Evolutionary conservation across 2,113 vertebrate genomes (phyloP).

Genomic region (Theristicus caerulescens): DNA sequence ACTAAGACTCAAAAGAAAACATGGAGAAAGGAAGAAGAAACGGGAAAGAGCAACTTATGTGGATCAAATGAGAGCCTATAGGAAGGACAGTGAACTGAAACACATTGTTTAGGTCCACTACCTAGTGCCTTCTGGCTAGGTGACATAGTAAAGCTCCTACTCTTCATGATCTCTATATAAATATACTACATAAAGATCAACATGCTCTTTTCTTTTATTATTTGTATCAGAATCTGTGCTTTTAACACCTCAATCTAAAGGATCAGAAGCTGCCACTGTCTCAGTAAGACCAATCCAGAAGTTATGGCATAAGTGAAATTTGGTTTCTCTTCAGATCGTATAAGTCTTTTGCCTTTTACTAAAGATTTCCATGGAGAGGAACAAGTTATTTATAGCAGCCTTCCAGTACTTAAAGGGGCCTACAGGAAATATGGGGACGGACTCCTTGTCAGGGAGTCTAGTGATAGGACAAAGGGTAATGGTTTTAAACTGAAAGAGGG

Average conservation of each 20-base stretch:
- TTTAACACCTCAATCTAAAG: neutral
- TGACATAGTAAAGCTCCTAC: neutral
- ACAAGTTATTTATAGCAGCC: neutral
- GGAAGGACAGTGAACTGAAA: neutral
- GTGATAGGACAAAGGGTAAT: neutral
- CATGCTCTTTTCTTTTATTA: neutral
- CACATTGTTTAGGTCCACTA: neutral
- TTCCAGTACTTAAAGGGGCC: neutral
- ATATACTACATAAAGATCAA: neutral
- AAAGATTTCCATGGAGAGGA: neutral
- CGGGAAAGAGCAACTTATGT: neutral
- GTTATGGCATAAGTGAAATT: neutral
- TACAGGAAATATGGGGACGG: neutral
- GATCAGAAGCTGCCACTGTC: neutral
- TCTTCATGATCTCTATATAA: neutral
- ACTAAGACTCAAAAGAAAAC: neutral
- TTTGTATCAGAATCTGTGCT: neutral
- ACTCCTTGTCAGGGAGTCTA: neutral
- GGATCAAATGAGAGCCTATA: neutral
- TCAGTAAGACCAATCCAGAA: neutral
- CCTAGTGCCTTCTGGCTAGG: neutral
- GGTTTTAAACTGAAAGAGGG: neutral
- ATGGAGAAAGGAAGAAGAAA: neutral
- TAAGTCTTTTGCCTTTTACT: neutral
- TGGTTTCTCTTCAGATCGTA: neutral